phyloP scores from a whole-genome alignment of 92 coral and sea anemone genomes.

The Zoanthus sociatus region DNA sequence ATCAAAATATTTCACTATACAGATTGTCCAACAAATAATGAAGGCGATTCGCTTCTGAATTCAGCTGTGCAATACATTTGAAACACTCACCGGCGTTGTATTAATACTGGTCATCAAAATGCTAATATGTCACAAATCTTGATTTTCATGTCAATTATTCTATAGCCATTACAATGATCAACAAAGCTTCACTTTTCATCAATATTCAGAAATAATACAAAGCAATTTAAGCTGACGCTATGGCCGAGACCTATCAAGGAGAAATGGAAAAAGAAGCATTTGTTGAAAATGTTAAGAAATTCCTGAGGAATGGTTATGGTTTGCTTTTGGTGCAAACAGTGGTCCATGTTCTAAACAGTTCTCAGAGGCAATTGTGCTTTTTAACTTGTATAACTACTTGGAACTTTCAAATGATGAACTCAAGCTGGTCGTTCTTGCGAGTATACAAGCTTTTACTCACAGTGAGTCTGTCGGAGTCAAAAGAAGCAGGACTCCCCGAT shows the following conservation, averaged over 20 bases:
- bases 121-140: neutral
- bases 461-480: slow-evolving; percentile 60
- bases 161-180: slow-evolving; percentile 34
- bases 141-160: neutral
- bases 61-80: too few relatives aligned
- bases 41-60: too few relatives aligned
- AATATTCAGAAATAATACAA: neutral
- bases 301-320: slow-evolving; percentile 61
- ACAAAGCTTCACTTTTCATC: slow-evolving; percentile 12
- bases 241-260: slow-evolving; percentile 47
- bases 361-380: slow-evolving; percentile 46
- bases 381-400: slow-evolving; percentile 65
- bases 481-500: slow-evolving; percentile 51
- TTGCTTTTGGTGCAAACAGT: slow-evolving; percentile 62
- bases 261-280: slow-evolving; percentile 44
- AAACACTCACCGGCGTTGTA: too few relatives aligned
- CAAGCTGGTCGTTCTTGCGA: slow-evolving; percentile 67
- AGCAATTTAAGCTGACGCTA: slow-evolving; percentile 19
- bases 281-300: slow-evolving; percentile 57
- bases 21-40: too few relatives aligned
- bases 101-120: slow-evolving; percentile 37
- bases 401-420: slow-evolving; percentile 64
- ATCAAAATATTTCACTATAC: too few relatives aligned
- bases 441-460: slow-evolving; percentile 68
- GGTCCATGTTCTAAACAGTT: slow-evolving; percentile 67